Evolutionary conservation across 2,888 invertebrate genomes (phyloP), one percentile per base, ranked within the genome.

Genomic region (Chirona hameri): DNA sequence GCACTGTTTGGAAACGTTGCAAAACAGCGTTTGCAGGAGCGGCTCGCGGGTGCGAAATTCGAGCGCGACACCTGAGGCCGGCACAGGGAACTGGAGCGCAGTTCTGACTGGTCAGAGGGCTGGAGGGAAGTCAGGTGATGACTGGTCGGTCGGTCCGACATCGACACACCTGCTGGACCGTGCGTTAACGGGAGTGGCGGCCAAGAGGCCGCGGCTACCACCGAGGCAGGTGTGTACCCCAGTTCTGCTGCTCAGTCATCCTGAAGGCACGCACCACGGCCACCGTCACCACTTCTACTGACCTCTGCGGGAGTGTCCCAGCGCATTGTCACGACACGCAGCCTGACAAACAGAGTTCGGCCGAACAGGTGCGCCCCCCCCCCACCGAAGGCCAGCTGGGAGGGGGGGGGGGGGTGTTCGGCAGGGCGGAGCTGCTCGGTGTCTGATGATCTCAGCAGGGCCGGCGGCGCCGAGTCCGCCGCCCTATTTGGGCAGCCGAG

Each of bases 401-500:
- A n/a, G 60, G 21, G 60, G 60, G 60, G 21, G 24, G 48, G 48
- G 48, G 48, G 12, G 9, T 48, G 48, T 48, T 48, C 9, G n/a
- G 24, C 60, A 60, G 60, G 60, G 60, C 60, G 60, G 60, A 60
- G 60, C n/a, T 3, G 60, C n/a, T 15, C 60, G 60, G 24, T 21
- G 60, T n/a, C 60, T n/a, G 60, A 60, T 60, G 60, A 60, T 60
- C 60, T 60, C 60, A 60, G 60, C 24, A n/a, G n/a, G 24, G 21
- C 24, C 60, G 60, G 14, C 60, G n/a, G 24, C 60, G 60, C 60
- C 60, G 60, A 24, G n/a, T 60, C 60, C 60, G n/a, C 57, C 57
- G 60, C 60, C 60, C 24, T 60, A 60, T 60, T n/a, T 60, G 60
- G 60, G 24, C 60, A n/a, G 60, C n/a, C 60, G 60, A 60, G 60